Conservation (phyloP, 1,140 invertebrate genomes). For the Holotrichia oblita region DNA sequence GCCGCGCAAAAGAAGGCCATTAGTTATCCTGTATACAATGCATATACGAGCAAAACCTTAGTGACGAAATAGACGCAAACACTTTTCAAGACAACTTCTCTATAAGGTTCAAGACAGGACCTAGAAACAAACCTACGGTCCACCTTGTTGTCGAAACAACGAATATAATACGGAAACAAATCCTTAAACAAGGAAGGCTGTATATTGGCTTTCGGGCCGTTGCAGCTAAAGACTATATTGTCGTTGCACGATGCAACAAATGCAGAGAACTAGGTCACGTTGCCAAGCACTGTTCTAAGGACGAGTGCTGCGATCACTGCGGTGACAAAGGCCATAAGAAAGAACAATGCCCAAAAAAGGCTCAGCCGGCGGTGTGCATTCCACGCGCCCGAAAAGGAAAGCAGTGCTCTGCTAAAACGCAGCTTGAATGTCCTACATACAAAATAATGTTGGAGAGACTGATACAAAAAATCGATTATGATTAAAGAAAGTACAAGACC, state of each 20-base stretch:
- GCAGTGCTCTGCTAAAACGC: background rate
- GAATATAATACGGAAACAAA: background rate
- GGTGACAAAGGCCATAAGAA: background rate
- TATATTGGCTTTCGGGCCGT: background rate
- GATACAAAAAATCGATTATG: slow-evolving; percentile 5
- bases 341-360: background rate
- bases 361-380: background rate
- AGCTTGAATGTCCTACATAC: background rate
- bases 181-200: background rate
- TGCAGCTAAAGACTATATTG: background rate
- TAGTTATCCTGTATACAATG: background rate
- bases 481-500: background rate
- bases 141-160: background rate
- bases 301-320: background rate
- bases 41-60: background rate
- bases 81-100: background rate
- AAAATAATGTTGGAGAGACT: slow-evolving; percentile 8
- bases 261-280: background rate
- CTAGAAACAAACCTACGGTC: background rate
- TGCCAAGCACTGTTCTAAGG: background rate
- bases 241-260: background rate
- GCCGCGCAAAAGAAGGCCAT: background rate
- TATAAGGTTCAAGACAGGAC: background rate
- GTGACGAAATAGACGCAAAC: background rate
- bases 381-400: background rate